phyloP scores from a whole-genome alignment of 2,113 vertebrate genomes.

The Dasyurus viverrinus region DNA sequence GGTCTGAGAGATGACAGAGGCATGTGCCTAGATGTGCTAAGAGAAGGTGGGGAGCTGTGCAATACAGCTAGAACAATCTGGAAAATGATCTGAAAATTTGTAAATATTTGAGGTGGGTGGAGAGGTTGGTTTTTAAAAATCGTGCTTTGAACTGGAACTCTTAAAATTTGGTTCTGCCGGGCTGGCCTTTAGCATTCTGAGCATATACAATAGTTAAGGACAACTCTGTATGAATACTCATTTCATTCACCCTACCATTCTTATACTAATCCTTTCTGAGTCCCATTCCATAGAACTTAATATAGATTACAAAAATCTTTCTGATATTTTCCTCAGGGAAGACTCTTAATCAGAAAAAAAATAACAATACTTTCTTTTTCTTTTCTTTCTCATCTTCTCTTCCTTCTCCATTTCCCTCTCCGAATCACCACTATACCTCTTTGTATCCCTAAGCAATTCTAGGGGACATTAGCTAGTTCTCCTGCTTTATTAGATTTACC shows the following conservation, averaged over 20 bases:
- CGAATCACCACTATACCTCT: background rate
- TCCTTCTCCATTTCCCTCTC: background rate
- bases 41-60: conserved; percentile 26
- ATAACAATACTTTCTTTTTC: background rate
- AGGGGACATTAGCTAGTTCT: conserved; percentile 19
- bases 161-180: background rate
- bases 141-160: conserved; percentile 19
- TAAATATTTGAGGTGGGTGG: background rate
- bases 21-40: conserved; percentile 57
- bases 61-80: conserved; percentile 46
- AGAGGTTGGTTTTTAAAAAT: conserved; percentile 10
- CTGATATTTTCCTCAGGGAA: background rate
- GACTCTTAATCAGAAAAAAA: conserved; percentile 31
- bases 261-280: background rate
- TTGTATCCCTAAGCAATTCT: background rate
- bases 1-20: conserved; percentile 65
- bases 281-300: background rate
- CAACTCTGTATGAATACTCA: background rate
- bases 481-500: background rate
- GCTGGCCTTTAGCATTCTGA: background rate
- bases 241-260: background rate
- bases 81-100: conserved; percentile 66
- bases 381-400: background rate
- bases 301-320: background rate
- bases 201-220: background rate